A percentile compares a stretch with the other conserved stretches of the same genome.
phyloP scores from a whole-genome alignment of 2,888 invertebrate genomes.

The Fragum whitleyi region DNA sequence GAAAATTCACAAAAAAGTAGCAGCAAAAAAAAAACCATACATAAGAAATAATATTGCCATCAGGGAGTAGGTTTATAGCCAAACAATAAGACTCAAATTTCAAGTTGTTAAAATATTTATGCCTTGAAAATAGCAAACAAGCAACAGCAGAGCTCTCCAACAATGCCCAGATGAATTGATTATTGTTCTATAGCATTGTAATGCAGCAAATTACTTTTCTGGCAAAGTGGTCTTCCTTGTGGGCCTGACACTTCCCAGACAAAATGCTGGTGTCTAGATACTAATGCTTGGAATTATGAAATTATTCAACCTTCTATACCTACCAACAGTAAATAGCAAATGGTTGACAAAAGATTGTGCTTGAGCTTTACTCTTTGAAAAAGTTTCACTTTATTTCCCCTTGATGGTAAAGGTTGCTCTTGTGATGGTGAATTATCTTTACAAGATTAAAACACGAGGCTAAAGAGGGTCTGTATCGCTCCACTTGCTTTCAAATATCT shows the following conservation, averaged over 20 bases:
- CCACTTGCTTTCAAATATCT: too few relatives aligned
- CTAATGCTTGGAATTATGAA: background rate
- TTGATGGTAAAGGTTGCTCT: too few relatives aligned
- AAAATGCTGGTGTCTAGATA: background rate
- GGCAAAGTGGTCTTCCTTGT: background rate
- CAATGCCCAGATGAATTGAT: slow-evolving; percentile 23
- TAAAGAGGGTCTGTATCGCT: too few relatives aligned
- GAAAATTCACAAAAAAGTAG: too few relatives aligned
- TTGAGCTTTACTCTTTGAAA: too few relatives aligned
- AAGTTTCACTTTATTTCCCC: too few relatives aligned
- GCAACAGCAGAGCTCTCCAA: background rate
- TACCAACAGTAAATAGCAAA: too few relatives aligned
- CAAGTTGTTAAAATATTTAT: slow-evolving; percentile 9
- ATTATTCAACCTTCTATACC: background rate
- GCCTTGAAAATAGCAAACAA: background rate
- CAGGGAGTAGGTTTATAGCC: background rate
- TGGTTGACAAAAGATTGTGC: too few relatives aligned
- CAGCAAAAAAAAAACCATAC: too few relatives aligned
- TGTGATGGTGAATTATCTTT: too few relatives aligned
- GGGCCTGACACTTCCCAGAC: slow-evolving; percentile 17
- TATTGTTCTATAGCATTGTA: slow-evolving; percentile 11
- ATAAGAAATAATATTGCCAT: background rate
- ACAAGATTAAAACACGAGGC: too few relatives aligned
- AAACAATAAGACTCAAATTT: background rate
- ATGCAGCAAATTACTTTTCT: slow-evolving; percentile 19